Evolutionary conservation across 2,113 vertebrate species (phyloP), one percentile per base, ranked within the genome.

Genomic region (Myotis brandtii): DNA sequence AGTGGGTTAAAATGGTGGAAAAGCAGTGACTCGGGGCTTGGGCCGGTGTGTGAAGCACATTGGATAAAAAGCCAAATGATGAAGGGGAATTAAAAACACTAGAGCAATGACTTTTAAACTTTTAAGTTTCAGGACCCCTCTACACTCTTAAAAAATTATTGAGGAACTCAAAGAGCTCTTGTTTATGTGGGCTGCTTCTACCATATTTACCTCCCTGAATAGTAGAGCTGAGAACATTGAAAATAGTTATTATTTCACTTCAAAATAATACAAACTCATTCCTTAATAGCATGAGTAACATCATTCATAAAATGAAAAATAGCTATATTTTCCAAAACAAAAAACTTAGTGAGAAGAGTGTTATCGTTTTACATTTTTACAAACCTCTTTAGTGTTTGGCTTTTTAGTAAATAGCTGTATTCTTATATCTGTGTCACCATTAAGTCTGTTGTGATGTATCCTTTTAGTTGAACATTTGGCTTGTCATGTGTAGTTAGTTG

Each of bases 161-260:
- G 32, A 67, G 64, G 32, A 72, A 30, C 7, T 82, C 30, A 70
- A 37, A 64, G 23, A 43, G 30, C 18, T 86, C 80, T 85, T 62
- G 27, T 62, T 62, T 62, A 62, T 9, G 9, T 91, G n/a, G 17
- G 16, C n/a, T 67, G 2, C 48, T 54, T 62, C n/a, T 32, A 69
- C 86, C 34, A 62, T 86, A 62, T 86, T 89, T 62, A 54, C 13
- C 40, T n/a, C 27, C 37, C 52, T 66, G 16, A 30, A 23, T 73
- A 82, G 27, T 56, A 83, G 79, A 79, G 16, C 14, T 21, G n/a
- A 25, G 16, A 76, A 25, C 64, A 77, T 32, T 48, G 14, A 83
- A 90, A 70, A 46, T 83, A 83, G 20, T 75, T 80, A 70, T 86
- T 69, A 76, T 76, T 95, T 56, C 67, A 92, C 27, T 69, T 84